Evolutionary conservation across 2,888 invertebrate species (phyloP).

Genomic region (Reticulitermes lucifugus): DNA sequence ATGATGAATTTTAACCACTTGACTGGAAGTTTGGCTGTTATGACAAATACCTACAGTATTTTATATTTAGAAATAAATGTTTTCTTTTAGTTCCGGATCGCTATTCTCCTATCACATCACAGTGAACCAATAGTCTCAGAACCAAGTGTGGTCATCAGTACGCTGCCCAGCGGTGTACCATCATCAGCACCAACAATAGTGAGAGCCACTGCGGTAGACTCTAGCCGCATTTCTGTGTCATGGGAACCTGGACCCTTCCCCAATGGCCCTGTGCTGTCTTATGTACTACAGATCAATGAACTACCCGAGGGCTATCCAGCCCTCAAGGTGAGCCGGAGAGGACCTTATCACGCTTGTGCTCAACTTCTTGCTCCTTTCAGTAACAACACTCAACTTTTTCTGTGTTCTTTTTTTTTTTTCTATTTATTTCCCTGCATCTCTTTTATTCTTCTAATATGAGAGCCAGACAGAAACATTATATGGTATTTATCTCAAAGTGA

Average conservation of each 20-base stretch:
- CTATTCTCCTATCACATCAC: slow-evolving; percentile 78
- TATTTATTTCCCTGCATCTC: neutral
- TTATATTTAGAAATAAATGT: slow-evolving; percentile 21
- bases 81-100: slow-evolving; percentile 84
- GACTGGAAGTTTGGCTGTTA: no score
- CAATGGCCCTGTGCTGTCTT: slow-evolving; percentile 89
- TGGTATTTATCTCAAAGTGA: no score
- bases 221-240: slow-evolving; percentile 84
- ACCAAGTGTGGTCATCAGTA: slow-evolving; percentile 81
- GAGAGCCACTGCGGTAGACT: slow-evolving; percentile 82
- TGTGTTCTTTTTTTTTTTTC: neutral
- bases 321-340: slow-evolving; percentile 70
- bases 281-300: slow-evolving; percentile 79
- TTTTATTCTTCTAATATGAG: neutral
- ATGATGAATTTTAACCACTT: no score
- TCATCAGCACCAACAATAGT: slow-evolving; percentile 81
- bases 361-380: neutral
- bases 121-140: slow-evolving; percentile 79
- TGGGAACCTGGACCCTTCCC: slow-evolving; percentile 91
- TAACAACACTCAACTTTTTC: neutral
- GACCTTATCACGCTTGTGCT: slow-evolving; percentile 38
- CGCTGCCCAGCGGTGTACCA: slow-evolving; percentile 79
- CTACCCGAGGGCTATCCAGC: slow-evolving; percentile 71
- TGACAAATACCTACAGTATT: neutral
- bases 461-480: no score